phyloP scores from a whole-genome alignment of 1,140 invertebrate genomes.

The Piezodorus guildinii region DNA sequence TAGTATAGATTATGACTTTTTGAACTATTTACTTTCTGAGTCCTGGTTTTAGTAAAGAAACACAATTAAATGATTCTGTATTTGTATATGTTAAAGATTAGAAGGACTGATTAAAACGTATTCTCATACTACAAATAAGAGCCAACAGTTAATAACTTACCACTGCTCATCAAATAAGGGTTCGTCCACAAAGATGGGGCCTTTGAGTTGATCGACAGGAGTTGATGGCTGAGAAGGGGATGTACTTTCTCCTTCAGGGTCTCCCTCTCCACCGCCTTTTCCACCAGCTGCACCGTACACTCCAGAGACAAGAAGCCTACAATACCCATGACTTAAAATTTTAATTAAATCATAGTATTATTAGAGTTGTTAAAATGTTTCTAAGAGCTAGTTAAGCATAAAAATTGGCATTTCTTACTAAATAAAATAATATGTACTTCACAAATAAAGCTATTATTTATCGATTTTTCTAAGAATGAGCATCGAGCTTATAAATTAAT shows the following conservation, averaged over 20 bases:
- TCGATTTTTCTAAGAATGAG: too few relatives aligned
- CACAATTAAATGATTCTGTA: too few relatives aligned
- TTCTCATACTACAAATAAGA: too few relatives aligned
- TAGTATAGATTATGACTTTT: too few relatives aligned
- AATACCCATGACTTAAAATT: neutral
- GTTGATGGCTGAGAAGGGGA: conserved; percentile 19
- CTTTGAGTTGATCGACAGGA: conserved; percentile 20
- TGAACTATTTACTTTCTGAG: too few relatives aligned
- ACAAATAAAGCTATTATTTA: too few relatives aligned
- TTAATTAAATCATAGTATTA: neutral
- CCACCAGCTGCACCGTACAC: conserved; percentile 28
- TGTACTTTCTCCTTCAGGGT: conserved; percentile 19
- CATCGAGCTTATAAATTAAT: too few relatives aligned
- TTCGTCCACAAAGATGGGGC: conserved; percentile 22
- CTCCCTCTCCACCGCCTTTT: conserved; percentile 18
- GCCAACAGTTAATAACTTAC: too few relatives aligned
- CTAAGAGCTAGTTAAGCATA: conserved; percentile 13
- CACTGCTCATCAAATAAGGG: conserved; percentile 21
- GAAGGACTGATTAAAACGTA: too few relatives aligned
- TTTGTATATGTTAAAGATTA: too few relatives aligned
- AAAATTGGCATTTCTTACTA: conserved; percentile 17
- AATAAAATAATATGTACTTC: too few relatives aligned
- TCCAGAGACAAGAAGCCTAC: conserved; percentile 26
- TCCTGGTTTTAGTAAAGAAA: too few relatives aligned
- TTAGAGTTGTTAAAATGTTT: neutral